Evolutionary conservation across 92 coral and sea anemone species (phyloP).

Genomic region (Epizoanthus rinbou): DNA sequence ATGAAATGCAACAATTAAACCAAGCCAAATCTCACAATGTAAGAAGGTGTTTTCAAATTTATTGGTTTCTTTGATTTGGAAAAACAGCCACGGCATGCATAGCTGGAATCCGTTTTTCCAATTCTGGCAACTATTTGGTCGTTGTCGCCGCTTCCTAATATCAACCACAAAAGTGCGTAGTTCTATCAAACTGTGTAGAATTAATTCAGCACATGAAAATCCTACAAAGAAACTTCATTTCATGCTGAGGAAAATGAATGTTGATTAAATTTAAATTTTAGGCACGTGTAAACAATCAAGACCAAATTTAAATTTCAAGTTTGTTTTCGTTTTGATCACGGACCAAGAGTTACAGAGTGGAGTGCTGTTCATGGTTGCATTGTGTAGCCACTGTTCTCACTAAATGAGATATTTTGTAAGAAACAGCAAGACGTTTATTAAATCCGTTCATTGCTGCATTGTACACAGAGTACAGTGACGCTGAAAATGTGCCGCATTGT

Average conservation of each 20-base stretch:
- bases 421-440: neutral
- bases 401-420: neutral
- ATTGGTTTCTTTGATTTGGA: neutral
- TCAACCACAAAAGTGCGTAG: neutral
- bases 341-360: neutral
- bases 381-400: neutral
- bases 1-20: neutral
- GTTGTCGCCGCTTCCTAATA: too few relatives aligned
- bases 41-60: neutral
- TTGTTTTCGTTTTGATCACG: neutral
- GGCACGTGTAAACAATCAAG: slow-evolving; percentile 25
- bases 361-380: neutral
- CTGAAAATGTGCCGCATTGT: slow-evolving; percentile 9
- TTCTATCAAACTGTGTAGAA: slow-evolving; percentile 36
- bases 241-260: slow-evolving; percentile 35
- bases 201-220: slow-evolving; percentile 1
- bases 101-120: too few relatives aligned
- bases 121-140: too few relatives aligned
- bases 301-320: slow-evolving; percentile 4
- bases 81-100: neutral
- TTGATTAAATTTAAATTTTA: slow-evolving; percentile 23
- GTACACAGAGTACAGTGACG: neutral
- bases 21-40: neutral
- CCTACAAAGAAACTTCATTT: slow-evolving; percentile 35
- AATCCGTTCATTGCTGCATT: neutral